Base-by-base conservation (phyloP, 2,888 invertebrate genomes). In the Laspeyria flexula region DNA sequence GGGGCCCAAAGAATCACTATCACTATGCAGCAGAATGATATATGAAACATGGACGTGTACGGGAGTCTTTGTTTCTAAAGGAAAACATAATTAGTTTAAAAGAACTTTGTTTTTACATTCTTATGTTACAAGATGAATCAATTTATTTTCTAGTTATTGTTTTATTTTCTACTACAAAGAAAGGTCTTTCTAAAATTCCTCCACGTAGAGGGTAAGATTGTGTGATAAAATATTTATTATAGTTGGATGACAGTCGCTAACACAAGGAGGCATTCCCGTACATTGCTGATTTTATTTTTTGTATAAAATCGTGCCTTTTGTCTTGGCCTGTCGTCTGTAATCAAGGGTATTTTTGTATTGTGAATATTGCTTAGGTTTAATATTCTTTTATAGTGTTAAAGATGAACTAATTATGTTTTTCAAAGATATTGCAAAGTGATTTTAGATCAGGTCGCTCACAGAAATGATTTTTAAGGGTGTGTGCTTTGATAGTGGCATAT, bases 251-350 rank as follows among this genome's bases (percentile, higher is more conserved):
- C 91, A 91, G 92, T 91, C 67, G 92, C 92, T 91, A 90, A 92
- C 90, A 91, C 88, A 84, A 79, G 46, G 81, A 85, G 90, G 88
- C 85, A 79, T 79, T 88, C 92, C 90, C 92, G 91, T 91, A 92
- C 92, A 75, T 69, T 66, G 71, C 63, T 83, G 88, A 90, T 91
- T 91, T 91, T 90, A 90, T 88, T 87, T 92, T 91, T 88, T 90
- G 89, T 89, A 88, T 91, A 91, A 90, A 90, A 90, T 91, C 90
- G 80, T 86, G 81, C 85, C 90, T 88, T 84, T 85, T 85, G 92
- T 90, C 92, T 92, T 91, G 92, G 92, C 92, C 92, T 90, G 92
- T 90, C 90, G 90, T 92, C 92, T 86, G 75, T 74, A 68, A 82
- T 77, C 85, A 83, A 83, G 88, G 86, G 88, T 88, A 81, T 84